Evolutionary conservation across 2,888 invertebrate species (phyloP).

Genomic region (Mamestra brassicae): DNA sequence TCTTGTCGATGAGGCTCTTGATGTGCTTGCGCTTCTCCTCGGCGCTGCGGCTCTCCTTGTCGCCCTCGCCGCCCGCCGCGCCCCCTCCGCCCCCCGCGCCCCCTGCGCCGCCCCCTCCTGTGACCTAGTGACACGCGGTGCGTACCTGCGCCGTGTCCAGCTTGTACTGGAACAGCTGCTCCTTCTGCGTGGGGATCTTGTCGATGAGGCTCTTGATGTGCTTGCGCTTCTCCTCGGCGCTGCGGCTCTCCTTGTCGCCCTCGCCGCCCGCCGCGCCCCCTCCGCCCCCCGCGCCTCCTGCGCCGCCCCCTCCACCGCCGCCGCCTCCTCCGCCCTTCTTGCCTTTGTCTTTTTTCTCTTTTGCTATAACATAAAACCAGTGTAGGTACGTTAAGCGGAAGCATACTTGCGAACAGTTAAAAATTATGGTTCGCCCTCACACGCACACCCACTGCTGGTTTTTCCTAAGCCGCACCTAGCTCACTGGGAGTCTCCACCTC

Average conservation of each 20-base stretch:
- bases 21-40: no score
- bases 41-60: no score
- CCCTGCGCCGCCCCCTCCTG: conserved; percentile 73
- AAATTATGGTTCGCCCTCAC: no score
- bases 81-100: no score
- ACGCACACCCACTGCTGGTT: no score
- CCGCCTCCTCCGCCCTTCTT: conserved; percentile 94
- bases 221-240: conserved; percentile 98
- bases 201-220: conserved; percentile 99
- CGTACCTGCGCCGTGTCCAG: conserved; percentile 95
- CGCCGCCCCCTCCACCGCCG: conserved; percentile 69
- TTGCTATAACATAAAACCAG: conserved; percentile 59
- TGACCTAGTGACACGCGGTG: no score
- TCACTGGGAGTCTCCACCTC: no score
- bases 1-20: no score
- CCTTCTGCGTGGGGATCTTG: conserved; percentile 99
- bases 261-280: conserved; percentile 72
- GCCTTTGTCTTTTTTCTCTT: conserved; percentile 74
- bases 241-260: conserved; percentile 91
- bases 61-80: no score
- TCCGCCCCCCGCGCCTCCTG: conserved; percentile 72
- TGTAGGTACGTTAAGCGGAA: neutral
- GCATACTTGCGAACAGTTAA: no score
- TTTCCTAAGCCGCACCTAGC: no score
- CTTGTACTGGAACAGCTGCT: conserved; percentile 98